These are phyloP conservation scores for Cataglyphis albicans DNA, from an alignment of 2,888 invertebrate species.

Conservation along the genomic window DNA sequence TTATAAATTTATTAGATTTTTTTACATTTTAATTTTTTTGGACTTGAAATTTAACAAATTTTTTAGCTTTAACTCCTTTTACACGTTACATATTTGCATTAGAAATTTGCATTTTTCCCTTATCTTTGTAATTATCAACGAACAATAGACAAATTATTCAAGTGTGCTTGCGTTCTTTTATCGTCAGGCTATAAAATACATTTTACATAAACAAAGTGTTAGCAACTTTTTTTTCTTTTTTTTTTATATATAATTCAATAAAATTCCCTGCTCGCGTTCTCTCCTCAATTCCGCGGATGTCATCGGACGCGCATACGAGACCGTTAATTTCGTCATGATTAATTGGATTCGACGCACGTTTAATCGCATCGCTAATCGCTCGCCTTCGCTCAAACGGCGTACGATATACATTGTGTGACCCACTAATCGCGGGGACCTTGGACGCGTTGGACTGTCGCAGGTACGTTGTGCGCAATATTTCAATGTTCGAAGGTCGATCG, in stretches of 20 bases:
- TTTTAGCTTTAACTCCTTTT: background rate
- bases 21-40: background rate
- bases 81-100: background rate
- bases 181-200: background rate
- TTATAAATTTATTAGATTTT: background rate
- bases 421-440: constrained; percentile 72
- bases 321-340: constrained; percentile 4
- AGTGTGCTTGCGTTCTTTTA: background rate
- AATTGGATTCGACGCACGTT: constrained; percentile 12
- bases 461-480: constrained; percentile 68
- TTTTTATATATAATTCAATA: background rate
- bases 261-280: background rate
- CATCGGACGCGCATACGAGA: background rate
- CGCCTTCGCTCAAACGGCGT: constrained; percentile 33
- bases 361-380: constrained; percentile 22
- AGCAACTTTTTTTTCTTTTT: background rate
- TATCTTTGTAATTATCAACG: background rate
- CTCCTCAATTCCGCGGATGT: background rate
- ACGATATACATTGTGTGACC: constrained; percentile 63
- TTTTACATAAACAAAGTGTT: background rate
- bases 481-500: constrained; percentile 72
- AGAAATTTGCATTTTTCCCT: background rate
- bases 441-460: constrained; percentile 61
- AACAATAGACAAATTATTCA: background rate
- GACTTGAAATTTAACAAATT: background rate